A percentile compares a stretch with the other conserved stretches of the same genome.
phyloP scores from a whole-genome alignment of 1,140 invertebrate species.

The Leptoteleia sp. region DNA sequence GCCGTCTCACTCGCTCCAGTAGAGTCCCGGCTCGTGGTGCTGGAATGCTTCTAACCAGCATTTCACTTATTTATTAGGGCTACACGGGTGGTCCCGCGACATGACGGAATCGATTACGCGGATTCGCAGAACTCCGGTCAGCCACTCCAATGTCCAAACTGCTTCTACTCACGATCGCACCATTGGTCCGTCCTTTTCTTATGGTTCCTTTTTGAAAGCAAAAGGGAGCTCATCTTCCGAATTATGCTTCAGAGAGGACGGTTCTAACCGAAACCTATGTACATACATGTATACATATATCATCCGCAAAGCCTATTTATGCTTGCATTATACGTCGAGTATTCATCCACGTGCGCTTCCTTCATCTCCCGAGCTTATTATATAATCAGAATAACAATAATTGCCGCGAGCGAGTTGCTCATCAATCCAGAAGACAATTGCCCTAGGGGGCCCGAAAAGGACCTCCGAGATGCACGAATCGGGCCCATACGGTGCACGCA shows the following conservation, averaged over 20 bases:
- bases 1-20: constrained; percentile 15
- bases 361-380: constrained; percentile 71
- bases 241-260: constrained; percentile 62
- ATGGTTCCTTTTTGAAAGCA: constrained; percentile 29
- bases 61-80: constrained; percentile 82
- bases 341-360: constrained; percentile 34
- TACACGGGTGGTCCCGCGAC: constrained; percentile 80
- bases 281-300: constrained; percentile 54
- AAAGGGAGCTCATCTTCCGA: constrained; percentile 55
- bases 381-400: constrained; percentile 79
- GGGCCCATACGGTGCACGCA: constrained; percentile 26
- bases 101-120: constrained; percentile 82
- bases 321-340: constrained; percentile 8
- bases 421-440: constrained; percentile 76
- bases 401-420: constrained; percentile 74
- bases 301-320: constrained; percentile 35
- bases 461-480: constrained; percentile 16
- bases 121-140: constrained; percentile 77
- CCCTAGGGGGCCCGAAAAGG: constrained; percentile 52
- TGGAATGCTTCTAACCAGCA: constrained; percentile 70
- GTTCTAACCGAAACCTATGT: constrained; percentile 35
- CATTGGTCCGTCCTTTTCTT: constrained; percentile 11
- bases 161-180: constrained; percentile 18
- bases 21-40: constrained; percentile 35
- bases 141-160: constrained; percentile 49